Percentiles rank a stretch among this genome's conserved stretches.
Conservation (phyloP, 2,797 vertebrate species). For the Tinamus major region DNA sequence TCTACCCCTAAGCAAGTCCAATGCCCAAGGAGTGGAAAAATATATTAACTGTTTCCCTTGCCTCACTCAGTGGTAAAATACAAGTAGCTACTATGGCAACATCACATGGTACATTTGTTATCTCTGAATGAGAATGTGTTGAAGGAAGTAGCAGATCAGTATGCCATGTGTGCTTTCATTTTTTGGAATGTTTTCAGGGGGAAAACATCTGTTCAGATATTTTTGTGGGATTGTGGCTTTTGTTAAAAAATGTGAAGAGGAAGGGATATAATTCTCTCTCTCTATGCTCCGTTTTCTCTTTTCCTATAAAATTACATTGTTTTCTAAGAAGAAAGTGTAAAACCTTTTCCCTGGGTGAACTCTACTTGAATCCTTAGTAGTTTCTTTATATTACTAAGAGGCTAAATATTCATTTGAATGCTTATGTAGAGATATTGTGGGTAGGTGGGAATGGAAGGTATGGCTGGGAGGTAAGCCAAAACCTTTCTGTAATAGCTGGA, state of each 20-base stretch:
- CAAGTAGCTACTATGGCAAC: constrained; percentile 69
- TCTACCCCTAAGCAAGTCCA: neutral
- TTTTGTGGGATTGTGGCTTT: constrained; percentile 50
- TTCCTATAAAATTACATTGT: neutral
- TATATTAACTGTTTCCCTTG: neutral
- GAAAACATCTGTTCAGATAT: constrained; percentile 74
- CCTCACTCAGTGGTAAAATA: constrained; percentile 48
- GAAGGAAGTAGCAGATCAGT: constrained; percentile 74
- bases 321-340: neutral
- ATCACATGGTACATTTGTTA: constrained; percentile 70
- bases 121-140: constrained; percentile 67
- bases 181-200: constrained; percentile 71
- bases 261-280: neutral
- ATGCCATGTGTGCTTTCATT: constrained; percentile 67
- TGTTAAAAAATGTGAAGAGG: constrained; percentile 24
- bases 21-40: neutral
- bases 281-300: neutral
- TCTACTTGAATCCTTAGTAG: neutral
- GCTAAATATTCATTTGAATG: neutral
- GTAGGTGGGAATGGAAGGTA: constrained; percentile 20
- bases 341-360: neutral
- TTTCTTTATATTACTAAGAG: neutral
- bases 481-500: constrained; percentile 4
- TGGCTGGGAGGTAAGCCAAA: constrained; percentile 4
- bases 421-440: neutral